Base-by-base conservation (phyloP, 2,888 invertebrate genomes). In the Drosophila picticornis region DNA sequence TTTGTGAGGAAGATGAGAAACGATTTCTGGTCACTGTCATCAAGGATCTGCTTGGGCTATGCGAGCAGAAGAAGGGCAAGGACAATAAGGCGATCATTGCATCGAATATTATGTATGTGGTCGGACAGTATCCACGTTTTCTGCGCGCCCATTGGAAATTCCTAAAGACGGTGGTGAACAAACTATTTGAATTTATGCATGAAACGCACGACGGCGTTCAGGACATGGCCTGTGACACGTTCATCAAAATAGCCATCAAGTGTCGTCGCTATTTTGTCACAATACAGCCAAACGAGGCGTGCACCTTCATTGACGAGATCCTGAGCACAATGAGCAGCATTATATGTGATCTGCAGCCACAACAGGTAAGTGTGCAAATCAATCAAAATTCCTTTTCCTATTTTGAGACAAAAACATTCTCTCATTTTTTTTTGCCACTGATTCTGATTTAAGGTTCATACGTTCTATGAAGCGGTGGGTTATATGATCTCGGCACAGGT, bases 151-250 rank as follows among this genome's bases (percentile, higher is more conserved):
- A 99, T 94, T 99, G 99, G 99, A 98, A 99, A 93, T 99, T 99
- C 94, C 95, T 99, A 77, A 99, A 99, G 95, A 99, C 99, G 59
- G 99, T 99, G 91, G 99, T 99, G 72, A 99, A 99, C 94, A 99
- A 99, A 94, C 95, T 99, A 67, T 99, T 99, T 94, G 99, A 99
- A 94, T 99, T 99, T 93, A 99, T 99, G 99, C 99, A 99, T 93
- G 99, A 99, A 94, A 99, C 99, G 64, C 99, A 99, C 93, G 99
- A 99, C 93, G 99, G 99, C 90, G 99, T 99, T 34, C 99, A 99
- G 94, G 99, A 99, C 92, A 99, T 99, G 99, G 99, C 99, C 72
- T 99, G 99, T 94, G 99, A 99, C 94, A 99, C 99, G 48, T 99
- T 99, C 93, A 99, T 99, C 86, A 99, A 99, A 94, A 99, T 99